Base-by-base conservation (phyloP, 2,113 vertebrate genomes). In the Rhineura floridana region DNA sequence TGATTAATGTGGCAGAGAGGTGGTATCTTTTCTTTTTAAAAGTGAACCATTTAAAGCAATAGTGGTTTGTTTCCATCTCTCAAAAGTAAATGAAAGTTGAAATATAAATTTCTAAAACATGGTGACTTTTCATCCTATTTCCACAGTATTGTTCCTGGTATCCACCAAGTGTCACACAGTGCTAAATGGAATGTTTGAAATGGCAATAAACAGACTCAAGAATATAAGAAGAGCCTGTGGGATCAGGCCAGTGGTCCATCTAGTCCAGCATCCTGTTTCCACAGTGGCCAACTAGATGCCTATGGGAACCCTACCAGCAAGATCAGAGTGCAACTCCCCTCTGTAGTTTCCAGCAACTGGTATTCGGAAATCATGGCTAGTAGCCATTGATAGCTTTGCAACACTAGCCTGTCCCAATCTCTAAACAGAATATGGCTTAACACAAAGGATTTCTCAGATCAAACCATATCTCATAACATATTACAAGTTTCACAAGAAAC, bases 111-210 rank as follows among this genome's bases (percentile, higher is more conserved):
- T 79, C 76, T 87, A 86, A 86, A 77, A 63, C 11, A 85, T 88
- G 25, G 80, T 67, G 90, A 82, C 84, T 93, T 59, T 90, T 94
- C 30, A 11, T 7, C n/a, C 85, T 4, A 36, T 75, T 91, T 79
- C 81, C 70, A 91, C 78, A 65, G 86, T 78, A 85, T 90, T 86
- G 79, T 81, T 87, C 82, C 76, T 87, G 91, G n/a, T 90, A 85
- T 87, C 63, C 83, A 77, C 4, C 13, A 48, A 70, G 70, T 39
- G 70, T 81, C 82, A 88, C 46, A 90, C 11, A 87, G 87, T 81
- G 88, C 23, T 79, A 65, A 80, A 62, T 82, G 50, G 69, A 93
- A 94, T 88, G 50, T 70, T 84, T 91, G 88, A 85, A 30, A 87
- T 86, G n/a, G 69, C 50, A 80, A 33, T 23, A 81, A 17, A 85